Base-by-base conservation (phyloP, 2,113 vertebrate genomes). In the Pyrgilauda ruficollis region DNA sequence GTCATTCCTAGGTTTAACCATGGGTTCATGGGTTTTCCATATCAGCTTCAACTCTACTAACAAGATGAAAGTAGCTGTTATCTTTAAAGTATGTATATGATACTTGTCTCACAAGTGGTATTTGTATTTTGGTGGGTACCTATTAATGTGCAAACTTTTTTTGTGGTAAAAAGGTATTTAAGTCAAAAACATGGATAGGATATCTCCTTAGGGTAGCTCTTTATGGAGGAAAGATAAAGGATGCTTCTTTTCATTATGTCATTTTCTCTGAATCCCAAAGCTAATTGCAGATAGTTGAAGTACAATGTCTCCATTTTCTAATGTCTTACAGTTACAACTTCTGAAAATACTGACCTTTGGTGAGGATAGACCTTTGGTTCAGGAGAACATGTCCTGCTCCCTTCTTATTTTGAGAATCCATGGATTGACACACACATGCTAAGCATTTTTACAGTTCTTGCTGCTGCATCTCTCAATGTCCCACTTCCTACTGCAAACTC, bases 291-390 rank as follows among this genome's bases (percentile, higher is more conserved):
- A 12, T 15, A 26, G 31, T 22, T 41, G 23, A 66, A 64, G 27
- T 11, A 11, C 8, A 70, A 37, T 18, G 5, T 76, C 20, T 82
- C 26, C 1, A 33, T 58, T 87, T 82, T 63, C 50, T 78, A 75
- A 28, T 50, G 61, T 27, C 43, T 91, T 95, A 53, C 58, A 77
- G 21, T 63, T 62, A 39, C 9, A 9, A 10, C 6, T 49, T 66
- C 63, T 77, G 52, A 75, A 85, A 82, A 79, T 47, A 33, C 15
- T 68, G 78, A 33, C 31, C 13, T 87, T 74, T 27, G 33, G 44
- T 0, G 0, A 30, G 8, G 39, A 41, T 11, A 41, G 78, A 33
- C 31, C 13, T 87, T 74, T 27, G 33, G 44, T 0, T 30, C 59
- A 59, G 28, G 33, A 73, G 35, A 93, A 61, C 8, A 23, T 4